These are phyloP conservation scores for Forbesichthys agassizii DNA, from an alignment of 2,113 vertebrate genomes.

Conservation along the genomic window DNA sequence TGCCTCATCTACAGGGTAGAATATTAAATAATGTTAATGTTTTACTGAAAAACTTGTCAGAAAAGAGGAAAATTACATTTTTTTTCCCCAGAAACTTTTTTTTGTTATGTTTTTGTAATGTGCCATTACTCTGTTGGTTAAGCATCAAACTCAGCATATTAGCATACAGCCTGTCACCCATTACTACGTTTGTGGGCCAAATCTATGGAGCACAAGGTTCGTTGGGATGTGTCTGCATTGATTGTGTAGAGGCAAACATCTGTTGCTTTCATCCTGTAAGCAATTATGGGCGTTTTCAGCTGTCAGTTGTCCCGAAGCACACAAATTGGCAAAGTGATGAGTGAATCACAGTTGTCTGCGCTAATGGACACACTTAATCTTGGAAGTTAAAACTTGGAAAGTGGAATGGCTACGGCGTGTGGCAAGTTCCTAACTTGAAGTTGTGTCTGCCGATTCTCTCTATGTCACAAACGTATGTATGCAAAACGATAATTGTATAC, in stretches of 20 bases:
- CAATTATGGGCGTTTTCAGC: slow-evolving; percentile 35
- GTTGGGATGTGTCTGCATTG: slow-evolving; percentile 10
- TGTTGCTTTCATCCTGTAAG: slow-evolving; percentile 28
- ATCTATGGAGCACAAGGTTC: slow-evolving; percentile 9
- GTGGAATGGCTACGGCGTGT: not conserved
- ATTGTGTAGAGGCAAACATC: slow-evolving; percentile 15
- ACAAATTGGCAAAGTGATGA: slow-evolving; percentile 29
- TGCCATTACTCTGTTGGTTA: slow-evolving; percentile 3
- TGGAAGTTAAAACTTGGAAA: slow-evolving; percentile 6
- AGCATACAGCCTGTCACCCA: not conserved
- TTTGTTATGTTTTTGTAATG: slow-evolving; percentile 10
- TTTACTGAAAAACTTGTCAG: slow-evolving; percentile 7
- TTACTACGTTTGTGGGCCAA: slow-evolving; percentile 4
- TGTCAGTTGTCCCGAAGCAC: slow-evolving; percentile 35
- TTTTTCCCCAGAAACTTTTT: not conserved
- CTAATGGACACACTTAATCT: not conserved
- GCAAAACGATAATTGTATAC: slow-evolving; percentile 3
- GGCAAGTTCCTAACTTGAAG: slow-evolving; percentile 3
- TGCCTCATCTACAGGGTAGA: not conserved
- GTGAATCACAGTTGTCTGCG: slow-evolving; percentile 14
- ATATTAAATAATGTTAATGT: not conserved
- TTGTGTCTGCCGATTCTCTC: slow-evolving; percentile 23
- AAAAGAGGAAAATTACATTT: not conserved
- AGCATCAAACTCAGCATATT: slow-evolving; percentile 14
- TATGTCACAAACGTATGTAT: slow-evolving; percentile 15